Evolutionary conservation across 2,888 invertebrate species (phyloP), one percentile per base, ranked within the genome.

Genomic region (Fissipunctia ypsillon): DNA sequence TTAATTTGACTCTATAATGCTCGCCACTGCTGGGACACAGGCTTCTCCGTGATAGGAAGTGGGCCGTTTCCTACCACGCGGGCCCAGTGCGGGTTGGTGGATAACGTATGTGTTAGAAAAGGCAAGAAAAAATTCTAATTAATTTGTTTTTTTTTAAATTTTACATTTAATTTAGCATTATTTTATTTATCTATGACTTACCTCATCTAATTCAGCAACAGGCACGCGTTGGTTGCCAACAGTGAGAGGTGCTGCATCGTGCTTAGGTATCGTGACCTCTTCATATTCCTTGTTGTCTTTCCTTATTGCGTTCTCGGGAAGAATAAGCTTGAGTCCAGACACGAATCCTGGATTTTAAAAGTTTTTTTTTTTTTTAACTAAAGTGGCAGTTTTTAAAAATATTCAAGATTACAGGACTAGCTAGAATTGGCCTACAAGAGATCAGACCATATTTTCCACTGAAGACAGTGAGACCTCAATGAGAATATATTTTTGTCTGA

Each of bases 251-350:
- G 97, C 94, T 0, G 96, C 93, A 64, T 97, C 96, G 68, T 97
- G 97, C 57, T 98, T 97, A 0, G 99, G 98, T 89, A 99, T 98
- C 69, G 97, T 97, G 0, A 99, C 98, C 94, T 99, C 98, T 92
- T 99, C 99, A 90, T 97, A 98, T 79, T 97, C 97, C 77, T 97
- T 97, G 45, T 96, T 97, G 86, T 98, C 97, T 63, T 97, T 97
- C 75, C 98, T 97, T 22, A 97, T 94, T 2, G 98, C 98, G 84
- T 97, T 98, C 78, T 98, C 98, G 0, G 99, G 99, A 9, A 99
- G 93, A 57, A 97, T 94, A 81, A 99, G 96, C 93, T 98, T 98
- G 73, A 97, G 95, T 5, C 98, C 98, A 1, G 98, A 97, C 16
- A 99, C 97, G 85, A 97, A 99, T 61, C 98, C 97, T 94, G 94